phyloP scores from a whole-genome alignment of 2,797 vertebrate species.

The Lagorchestes hirsutus region DNA sequence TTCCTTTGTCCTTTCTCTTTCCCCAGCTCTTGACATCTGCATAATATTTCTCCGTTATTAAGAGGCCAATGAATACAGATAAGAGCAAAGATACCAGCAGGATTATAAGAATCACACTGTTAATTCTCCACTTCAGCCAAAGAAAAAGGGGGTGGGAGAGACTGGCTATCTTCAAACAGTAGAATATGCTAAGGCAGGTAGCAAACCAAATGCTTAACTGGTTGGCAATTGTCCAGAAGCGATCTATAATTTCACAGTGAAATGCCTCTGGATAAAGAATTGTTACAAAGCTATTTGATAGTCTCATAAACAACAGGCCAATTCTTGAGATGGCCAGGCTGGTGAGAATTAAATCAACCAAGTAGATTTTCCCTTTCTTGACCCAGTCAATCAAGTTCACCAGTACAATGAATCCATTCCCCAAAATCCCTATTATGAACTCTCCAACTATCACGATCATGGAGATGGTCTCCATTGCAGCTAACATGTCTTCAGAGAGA shows the following conservation, averaged over 20 bases:
- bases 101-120: conserved; percentile 47
- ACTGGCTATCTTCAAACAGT: conserved; percentile 72
- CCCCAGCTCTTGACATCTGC: conserved; percentile 64
- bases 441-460: conserved; percentile 71
- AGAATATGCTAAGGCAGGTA: conserved; percentile 52
- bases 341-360: conserved; percentile 77
- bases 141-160: conserved; percentile 22
- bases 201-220: conserved; percentile 63
- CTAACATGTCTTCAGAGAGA: conserved; percentile 48
- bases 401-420: conserved; percentile 80
- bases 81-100: conserved; percentile 35
- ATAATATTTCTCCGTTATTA: conserved; percentile 37
- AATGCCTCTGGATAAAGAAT: conserved; percentile 48
- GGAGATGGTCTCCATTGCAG: conserved; percentile 35
- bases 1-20: conserved; percentile 36
- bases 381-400: conserved; percentile 77
- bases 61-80: conserved; percentile 55
- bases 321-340: conserved; percentile 79
- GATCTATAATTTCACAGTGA: conserved; percentile 37
- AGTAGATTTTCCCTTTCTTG: conserved; percentile 74
- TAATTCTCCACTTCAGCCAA: conserved; percentile 60
- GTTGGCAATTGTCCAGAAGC: conserved; percentile 70
- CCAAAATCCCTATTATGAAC: conserved; percentile 70
- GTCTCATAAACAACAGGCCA: conserved; percentile 68
- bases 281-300: conserved; percentile 59